Percentiles rank a stretch among this genome's conserved stretches.
Evolutionary conservation across 1,140 invertebrate species (phyloP).

Genomic region (Drosophila repletoides): DNA sequence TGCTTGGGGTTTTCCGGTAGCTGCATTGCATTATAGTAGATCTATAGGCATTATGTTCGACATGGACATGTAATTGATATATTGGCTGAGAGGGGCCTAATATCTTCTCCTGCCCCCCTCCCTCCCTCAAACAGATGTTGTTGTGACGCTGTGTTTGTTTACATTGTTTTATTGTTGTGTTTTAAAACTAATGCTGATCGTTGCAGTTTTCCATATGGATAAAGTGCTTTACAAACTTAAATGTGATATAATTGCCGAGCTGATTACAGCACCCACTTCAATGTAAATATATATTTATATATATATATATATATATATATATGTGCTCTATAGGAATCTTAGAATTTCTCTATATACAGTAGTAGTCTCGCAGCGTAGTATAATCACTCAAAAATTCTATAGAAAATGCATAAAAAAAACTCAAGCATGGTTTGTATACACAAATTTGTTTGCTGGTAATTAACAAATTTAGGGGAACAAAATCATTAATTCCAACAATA

Average conservation of each 20-base stretch:
- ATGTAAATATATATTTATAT: not conserved
- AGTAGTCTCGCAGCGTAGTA: slow-evolving; percentile 7
- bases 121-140: slow-evolving; percentile 57
- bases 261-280: not conserved
- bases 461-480: slow-evolving; percentile 80
- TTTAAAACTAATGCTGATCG: slow-evolving; percentile 70
- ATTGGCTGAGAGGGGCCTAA: slow-evolving; percentile 45
- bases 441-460: slow-evolving; percentile 79
- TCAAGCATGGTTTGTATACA: slow-evolving; percentile 75
- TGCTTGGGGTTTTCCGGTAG: slow-evolving; percentile 64
- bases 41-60: slow-evolving; percentile 49
- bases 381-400: slow-evolving; percentile 74
- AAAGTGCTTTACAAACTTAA: slow-evolving; percentile 13
- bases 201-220: slow-evolving; percentile 52
- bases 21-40: slow-evolving; percentile 59
- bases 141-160: slow-evolving; percentile 65
- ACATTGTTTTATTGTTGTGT: slow-evolving; percentile 60
- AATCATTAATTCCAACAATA: slow-evolving; percentile 80
- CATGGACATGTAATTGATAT: slow-evolving; percentile 75
- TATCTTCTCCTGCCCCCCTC: slow-evolving; percentile 1
- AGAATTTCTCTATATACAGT: slow-evolving; percentile 6
- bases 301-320: not conserved
- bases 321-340: not conserved
- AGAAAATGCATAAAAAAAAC: slow-evolving; percentile 77
- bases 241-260: too few species aligned